Base-by-base conservation (phyloP, 2,797 vertebrate species). In the Remorina albescens region DNA sequence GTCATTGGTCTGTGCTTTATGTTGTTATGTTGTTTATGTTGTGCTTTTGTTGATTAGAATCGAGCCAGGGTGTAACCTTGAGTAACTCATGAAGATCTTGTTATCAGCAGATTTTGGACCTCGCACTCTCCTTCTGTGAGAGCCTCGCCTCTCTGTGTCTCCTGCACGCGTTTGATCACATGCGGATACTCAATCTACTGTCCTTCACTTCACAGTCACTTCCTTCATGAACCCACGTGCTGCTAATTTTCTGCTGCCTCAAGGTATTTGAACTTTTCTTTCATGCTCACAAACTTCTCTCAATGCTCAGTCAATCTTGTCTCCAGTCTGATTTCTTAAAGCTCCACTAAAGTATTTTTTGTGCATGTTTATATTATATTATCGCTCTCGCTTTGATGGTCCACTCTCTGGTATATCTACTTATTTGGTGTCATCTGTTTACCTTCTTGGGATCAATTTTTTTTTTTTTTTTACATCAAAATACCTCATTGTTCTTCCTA, bases 101-200 rank as follows among this genome's bases (percentile, higher is more conserved):
- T 94, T 94, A 94, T 95, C 94, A 91, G 86, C 67, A 36, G 76
- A 26, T 37, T 63, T 65, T 90, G 92, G 83, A 94, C 94, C 80
- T 94, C 95, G 94, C 53, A 49, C 93, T 80, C n/a, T 54, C 28
- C 67, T 68, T 53, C 68, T 70, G 44, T 32, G 25, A 75, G 77
- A 84, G 84, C 83, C 84, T 88, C n/a, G 5, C 78, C 78, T 79
- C 42, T 80, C 21, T n/a, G 15, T 67, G 62, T 86, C 67, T 71
- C 54, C 26, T 46, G 34, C 62, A 69, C 3, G 6, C 67, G 19
- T 83, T 82, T 84, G 76, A 85, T 89, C 85, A 83, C 63, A 66
- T 61, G 74, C 56, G 57, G 59, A 71, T 71, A 66, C 70, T 86
- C 70, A 57, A 18, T 34, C 70, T 65, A 47, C 74, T 75, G 58